Conservation (phyloP, 2,113 vertebrate genomes). For the Bubo scandiacus region DNA sequence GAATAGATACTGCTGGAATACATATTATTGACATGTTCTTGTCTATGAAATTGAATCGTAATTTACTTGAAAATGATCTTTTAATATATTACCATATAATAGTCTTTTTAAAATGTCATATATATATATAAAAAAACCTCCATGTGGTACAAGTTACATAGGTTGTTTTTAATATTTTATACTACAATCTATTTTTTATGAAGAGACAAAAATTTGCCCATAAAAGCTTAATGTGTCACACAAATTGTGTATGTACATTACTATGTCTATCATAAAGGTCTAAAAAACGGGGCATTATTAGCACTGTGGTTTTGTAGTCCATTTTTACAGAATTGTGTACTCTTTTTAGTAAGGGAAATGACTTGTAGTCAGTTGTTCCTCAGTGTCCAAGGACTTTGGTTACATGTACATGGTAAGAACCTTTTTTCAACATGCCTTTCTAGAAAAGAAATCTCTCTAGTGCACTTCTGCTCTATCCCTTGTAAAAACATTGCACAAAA, state of each 20-base stretch:
- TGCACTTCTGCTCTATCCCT: neutral
- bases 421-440: neutral
- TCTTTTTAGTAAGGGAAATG: neutral
- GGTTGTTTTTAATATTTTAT: conserved; percentile 54
- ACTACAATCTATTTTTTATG: conserved; percentile 48
- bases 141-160: conserved; percentile 4
- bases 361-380: neutral
- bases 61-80: conserved; percentile 42
- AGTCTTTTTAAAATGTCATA: neutral
- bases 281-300: conserved; percentile 17
- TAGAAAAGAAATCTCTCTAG: neutral
- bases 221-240: neutral
- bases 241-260: neutral
- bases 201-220: neutral
- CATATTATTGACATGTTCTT: neutral
- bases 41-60: conserved; percentile 12
- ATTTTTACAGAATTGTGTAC: neutral
- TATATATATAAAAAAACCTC: neutral
- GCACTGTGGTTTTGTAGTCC: conserved; percentile 36
- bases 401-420: neutral
- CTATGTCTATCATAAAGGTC: neutral
- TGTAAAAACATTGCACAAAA: neutral
- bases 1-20: conserved; percentile 35
- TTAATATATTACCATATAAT: conserved; percentile 48
- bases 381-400: neutral